Evolutionary conservation across 2,888 invertebrate genomes (phyloP).

Genomic region (Eilema griseolum): DNA sequence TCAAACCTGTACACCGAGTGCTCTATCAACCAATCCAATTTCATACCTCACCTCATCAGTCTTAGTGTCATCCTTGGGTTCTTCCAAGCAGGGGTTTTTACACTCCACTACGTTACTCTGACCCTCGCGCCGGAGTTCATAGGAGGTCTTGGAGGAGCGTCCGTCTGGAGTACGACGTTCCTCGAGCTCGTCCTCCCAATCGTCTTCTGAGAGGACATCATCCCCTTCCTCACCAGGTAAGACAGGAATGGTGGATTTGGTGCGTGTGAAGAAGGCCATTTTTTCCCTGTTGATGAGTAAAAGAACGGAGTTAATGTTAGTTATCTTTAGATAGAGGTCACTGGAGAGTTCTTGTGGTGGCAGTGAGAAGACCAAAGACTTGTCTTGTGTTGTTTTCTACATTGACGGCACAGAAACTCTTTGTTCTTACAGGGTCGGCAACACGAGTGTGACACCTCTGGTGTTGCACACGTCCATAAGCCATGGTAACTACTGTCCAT

Average conservation of each 20-base stretch:
- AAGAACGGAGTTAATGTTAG: background rate
- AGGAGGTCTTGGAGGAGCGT: conserved; percentile 80
- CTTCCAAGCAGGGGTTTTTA: conserved; percentile 72
- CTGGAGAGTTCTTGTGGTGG: too few species aligned
- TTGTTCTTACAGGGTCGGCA: too few species aligned
- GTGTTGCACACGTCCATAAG: too few species aligned
- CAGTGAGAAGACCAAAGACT: too few species aligned
- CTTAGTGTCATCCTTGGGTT: conserved; percentile 74
- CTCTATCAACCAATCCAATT: conserved; percentile 92
- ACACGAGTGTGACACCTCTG: too few species aligned
- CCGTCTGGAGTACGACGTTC: conserved; percentile 81
- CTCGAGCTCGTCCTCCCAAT: conserved; percentile 81
- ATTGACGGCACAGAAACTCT: too few species aligned
- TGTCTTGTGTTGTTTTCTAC: too few species aligned
- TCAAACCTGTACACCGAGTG: conserved; percentile 94
- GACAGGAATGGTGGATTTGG: conserved; percentile 91
- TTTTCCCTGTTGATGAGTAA: conserved; percentile 92
- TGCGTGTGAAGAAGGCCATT: conserved; percentile 97
- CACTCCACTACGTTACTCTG: conserved; percentile 68
- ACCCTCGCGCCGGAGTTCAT: conserved; percentile 68
- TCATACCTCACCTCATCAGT: conserved; percentile 89
- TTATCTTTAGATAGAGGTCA: background rate
- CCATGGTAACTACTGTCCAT: too few species aligned
- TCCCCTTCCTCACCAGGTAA: conserved; percentile 89
- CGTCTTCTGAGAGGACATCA: conserved; percentile 78